Evolutionary conservation across 2,888 invertebrate species (phyloP), one percentile per base, ranked within the genome.

Genomic region (Cephonodes hylas): DNA sequence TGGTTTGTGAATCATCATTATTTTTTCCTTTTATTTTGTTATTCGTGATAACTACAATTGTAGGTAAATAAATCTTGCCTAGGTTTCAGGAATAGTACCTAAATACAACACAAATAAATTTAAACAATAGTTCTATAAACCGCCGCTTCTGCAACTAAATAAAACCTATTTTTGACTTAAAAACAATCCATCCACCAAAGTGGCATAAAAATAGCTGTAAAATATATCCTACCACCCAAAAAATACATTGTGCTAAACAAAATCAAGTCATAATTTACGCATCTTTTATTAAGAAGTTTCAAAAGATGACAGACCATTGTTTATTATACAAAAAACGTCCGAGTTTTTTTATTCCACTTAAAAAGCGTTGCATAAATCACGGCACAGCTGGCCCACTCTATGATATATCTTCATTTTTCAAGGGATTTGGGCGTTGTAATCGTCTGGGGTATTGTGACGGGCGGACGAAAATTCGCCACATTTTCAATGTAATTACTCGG

Each of bases 401-500:
- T 53, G 53, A 53, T 53, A 53, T 53, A 53, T 53, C 31, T 53
- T 53, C 31, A 53, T 53, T 53, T 53, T 53, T 53, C 48, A 53
- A 53, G 53, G 53, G 53, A 53, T 53, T 53, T 53, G 18, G 18
- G 15, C 27, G 53, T 18, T 53, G 18, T 53, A 53, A 53, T 53
- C 53, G 31, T 53, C 27, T 53, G 53, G 53, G 27, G 53, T 8
- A 31, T 31, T 53, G 27, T 27, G 59, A 62, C 31, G 59, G 58
- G 53, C 61, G 45, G 15, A 27, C 18, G 31, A 27, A 31, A 53
- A 20, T 31, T 18, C 20, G 53, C 53, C 27, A 53, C 27, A 45
- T 42, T 64, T 65, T 65, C 64, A 69, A 72, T 53, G 31, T 53
- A 70, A 73, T 75, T 70, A 66, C 64, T 63, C 59, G 57, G 48